phyloP scores from a whole-genome alignment of 2,888 invertebrate species.

The Clistopyga incitator region DNA sequence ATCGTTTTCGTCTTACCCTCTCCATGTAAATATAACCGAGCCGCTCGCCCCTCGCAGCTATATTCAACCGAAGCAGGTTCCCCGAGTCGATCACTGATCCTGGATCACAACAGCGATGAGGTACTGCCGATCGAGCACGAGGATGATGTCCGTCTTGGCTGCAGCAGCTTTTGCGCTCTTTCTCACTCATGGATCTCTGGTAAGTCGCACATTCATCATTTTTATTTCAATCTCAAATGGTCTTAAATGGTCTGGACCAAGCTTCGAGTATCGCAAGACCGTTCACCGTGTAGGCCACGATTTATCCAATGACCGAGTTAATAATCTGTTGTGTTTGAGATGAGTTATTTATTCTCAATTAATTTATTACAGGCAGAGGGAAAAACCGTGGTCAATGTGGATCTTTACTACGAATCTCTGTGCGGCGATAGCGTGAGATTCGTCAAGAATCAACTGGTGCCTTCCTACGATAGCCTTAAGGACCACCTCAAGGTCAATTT shows the following conservation, averaged over 20 bases:
- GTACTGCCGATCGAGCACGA: slow-evolving; percentile 41
- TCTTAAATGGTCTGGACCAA: slow-evolving; percentile 48
- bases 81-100: slow-evolving; percentile 56
- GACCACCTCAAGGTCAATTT: slow-evolving; percentile 82
- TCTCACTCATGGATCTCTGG: slow-evolving; percentile 45
- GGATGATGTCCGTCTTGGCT: slow-evolving; percentile 58
- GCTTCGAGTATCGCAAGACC: background rate
- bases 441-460: slow-evolving; percentile 84
- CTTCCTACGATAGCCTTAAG: slow-evolving; percentile 81
- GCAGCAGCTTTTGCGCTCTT: slow-evolving; percentile 56
- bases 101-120: slow-evolving; percentile 44
- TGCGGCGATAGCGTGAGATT: slow-evolving; percentile 86
- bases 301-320: background rate
- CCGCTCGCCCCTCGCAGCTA: slow-evolving; percentile 21
- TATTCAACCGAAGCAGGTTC: slow-evolving; percentile 48
- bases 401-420: slow-evolving; percentile 86
- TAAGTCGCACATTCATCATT: slow-evolving; percentile 33
- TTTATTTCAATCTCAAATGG: slow-evolving; percentile 38
- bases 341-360: background rate
- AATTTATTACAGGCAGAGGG: slow-evolving; percentile 51
- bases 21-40: slow-evolving; percentile 36
- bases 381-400: slow-evolving; percentile 78
- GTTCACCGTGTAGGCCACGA: background rate
- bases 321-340: background rate
- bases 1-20: slow-evolving; percentile 28